These are phyloP conservation scores for Metacarcinus magister DNA, from an alignment of 2,888 invertebrate species.

Conservation along the genomic window DNA sequence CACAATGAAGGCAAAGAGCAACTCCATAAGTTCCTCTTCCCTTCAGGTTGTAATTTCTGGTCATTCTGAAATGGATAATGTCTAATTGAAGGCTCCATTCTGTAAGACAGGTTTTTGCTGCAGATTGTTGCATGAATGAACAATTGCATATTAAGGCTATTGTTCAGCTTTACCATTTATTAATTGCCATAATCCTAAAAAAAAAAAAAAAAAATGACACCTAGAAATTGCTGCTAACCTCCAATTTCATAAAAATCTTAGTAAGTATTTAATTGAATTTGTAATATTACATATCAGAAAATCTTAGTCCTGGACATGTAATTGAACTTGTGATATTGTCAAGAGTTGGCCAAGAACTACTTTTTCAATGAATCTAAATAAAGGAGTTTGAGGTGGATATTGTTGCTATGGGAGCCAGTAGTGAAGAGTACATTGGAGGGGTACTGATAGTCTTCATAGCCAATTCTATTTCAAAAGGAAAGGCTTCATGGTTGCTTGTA, in stretches of 20 bases:
- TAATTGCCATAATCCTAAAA: conserved; percentile 1
- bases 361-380: no score
- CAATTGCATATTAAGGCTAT: background rate
- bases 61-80: background rate
- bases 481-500: no score
- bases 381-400: no score
- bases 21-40: background rate
- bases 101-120: background rate
- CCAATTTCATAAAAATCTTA: background rate
- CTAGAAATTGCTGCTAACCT: background rate
- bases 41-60: conserved; percentile 40
- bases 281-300: background rate
- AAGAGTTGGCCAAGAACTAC: no score
- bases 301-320: background rate
- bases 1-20: conserved; percentile 47
- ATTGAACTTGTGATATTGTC: no score
- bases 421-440: no score
- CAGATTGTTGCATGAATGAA: background rate
- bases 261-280: background rate
- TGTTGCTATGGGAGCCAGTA: no score
- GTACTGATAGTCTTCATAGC: no score
- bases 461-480: no score
- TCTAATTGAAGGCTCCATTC: background rate
- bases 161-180: background rate
- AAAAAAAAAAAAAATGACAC: background rate